phyloP scores from a whole-genome alignment of 2,797 vertebrate genomes.

The Eulemur mongoz region DNA sequence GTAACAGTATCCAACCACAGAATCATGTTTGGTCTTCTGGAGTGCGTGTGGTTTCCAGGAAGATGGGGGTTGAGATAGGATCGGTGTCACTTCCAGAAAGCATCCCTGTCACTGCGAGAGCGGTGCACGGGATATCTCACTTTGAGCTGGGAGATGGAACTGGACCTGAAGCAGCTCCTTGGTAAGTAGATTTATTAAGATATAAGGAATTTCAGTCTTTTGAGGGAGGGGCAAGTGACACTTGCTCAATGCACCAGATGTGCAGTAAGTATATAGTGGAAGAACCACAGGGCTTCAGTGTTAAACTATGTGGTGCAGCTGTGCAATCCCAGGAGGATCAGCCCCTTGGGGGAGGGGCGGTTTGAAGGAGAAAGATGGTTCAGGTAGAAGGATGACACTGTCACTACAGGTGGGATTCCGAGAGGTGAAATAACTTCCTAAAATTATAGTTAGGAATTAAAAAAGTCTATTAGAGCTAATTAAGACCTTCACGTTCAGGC shows the following conservation, averaged over 20 bases:
- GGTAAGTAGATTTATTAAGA: neutral
- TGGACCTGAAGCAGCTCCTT: neutral
- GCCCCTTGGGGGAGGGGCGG: fast-evolving
- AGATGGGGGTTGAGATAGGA: neutral
- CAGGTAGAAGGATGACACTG: neutral
- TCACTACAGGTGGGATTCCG: fast-evolving
- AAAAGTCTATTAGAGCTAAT: constrained; percentile 86
- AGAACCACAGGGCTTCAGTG: neutral
- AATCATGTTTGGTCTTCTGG: neutral
- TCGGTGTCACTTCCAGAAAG: neutral
- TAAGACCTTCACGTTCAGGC: constrained; percentile 81
- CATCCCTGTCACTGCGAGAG: neutral
- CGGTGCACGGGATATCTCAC: neutral
- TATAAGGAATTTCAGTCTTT: neutral
- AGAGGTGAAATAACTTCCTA: too few species aligned
- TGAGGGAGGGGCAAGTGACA: neutral
- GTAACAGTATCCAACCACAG: neutral
- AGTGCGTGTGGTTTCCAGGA: neutral
- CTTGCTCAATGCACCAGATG: neutral
- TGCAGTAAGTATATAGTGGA: neutral
- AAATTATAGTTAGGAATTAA: neutral
- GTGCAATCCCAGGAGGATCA: neutral
- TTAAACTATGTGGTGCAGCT: too few species aligned
- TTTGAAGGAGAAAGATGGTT: neutral
- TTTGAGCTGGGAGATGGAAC: neutral